Base-by-base conservation (phyloP, 2,113 vertebrate species). In the Podarcis raffonei region DNA sequence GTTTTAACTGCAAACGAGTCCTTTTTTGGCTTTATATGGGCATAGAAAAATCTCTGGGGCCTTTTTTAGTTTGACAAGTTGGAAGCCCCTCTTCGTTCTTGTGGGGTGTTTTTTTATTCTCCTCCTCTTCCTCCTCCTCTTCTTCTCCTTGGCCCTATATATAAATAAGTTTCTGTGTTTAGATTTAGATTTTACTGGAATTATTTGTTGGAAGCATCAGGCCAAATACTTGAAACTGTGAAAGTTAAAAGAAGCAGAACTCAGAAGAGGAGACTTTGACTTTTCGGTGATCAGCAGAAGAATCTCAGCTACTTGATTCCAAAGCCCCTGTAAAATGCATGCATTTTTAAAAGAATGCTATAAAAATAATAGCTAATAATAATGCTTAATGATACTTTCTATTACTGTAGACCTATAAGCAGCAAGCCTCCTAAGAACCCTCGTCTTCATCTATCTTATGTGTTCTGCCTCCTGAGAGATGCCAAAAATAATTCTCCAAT, bases 21-120 rank as follows among this genome's bases (percentile, higher is more conserved):
- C 95, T 92, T 88, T 92, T 79, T 91, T 92, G 81, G 93, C 90
- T 94, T 96, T 95, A 90, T 95, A 94, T 90, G 89, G 94, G 76
- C 93, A 94, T 81, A 93, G 84, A 92, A 89, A 74, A 94, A 94
- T 89, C 89, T 89, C 83, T 68, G 68, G 89, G 74, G 39, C 62
- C 85, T 78, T 94, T 94, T 93, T 84, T 85, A 93, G 80, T 81
- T 91, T 81, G 83, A 91, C 69, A 79, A 1, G 1, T 91, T 92
- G 90, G 90, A 95, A 93, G 72, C 81, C 72, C 39, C 85, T 89
- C 90, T 90, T 16, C 85, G 57, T 78, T 87, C 83, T 69, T 83
- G 75, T 35, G 13, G 92, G 78, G 15, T 1, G 4, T 75, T 35
- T 85, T 25, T 83, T 25, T 78, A 8, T 27, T 42, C 74, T 25